Evolutionary conservation across 2,888 invertebrate species (phyloP).

Genomic region (Netelia melanura): DNA sequence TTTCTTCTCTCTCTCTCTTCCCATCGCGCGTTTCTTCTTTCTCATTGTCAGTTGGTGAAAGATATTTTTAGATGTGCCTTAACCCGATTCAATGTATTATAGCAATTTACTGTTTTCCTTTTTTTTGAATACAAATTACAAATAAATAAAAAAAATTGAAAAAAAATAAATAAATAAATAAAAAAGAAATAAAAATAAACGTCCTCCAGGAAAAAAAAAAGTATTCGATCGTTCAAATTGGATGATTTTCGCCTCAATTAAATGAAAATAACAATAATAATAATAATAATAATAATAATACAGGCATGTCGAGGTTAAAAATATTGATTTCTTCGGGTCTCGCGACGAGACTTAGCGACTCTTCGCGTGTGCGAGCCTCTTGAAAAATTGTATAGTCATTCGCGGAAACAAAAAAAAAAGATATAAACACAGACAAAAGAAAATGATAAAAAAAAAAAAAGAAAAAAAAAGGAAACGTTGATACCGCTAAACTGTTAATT

Average conservation of each 20-base stretch:
- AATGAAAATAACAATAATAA: not conserved
- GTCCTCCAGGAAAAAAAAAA: no score
- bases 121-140: slow-evolving; percentile 69
- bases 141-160: not conserved
- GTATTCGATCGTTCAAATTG: not conserved
- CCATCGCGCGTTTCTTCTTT: slow-evolving; percentile 62
- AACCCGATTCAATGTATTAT: slow-evolving; percentile 83
- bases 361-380: not conserved
- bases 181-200: not conserved
- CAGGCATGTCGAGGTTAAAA: slow-evolving; percentile 1
- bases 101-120: slow-evolving; percentile 74
- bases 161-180: not conserved
- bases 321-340: slow-evolving; percentile 9
- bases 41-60: slow-evolving; percentile 76
- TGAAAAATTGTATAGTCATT: not conserved
- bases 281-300: slow-evolving; percentile 21
- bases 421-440: not conserved
- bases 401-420: not conserved
- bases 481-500: slow-evolving; percentile 16
- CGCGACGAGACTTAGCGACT: not conserved
- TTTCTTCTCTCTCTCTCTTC: slow-evolving; percentile 45
- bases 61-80: slow-evolving; percentile 84
- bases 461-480: not conserved
- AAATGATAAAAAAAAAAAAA: not conserved
- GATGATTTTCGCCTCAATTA: not conserved